Base-by-base conservation (phyloP, 2,888 invertebrate genomes). In the Drosophila histrio region DNA sequence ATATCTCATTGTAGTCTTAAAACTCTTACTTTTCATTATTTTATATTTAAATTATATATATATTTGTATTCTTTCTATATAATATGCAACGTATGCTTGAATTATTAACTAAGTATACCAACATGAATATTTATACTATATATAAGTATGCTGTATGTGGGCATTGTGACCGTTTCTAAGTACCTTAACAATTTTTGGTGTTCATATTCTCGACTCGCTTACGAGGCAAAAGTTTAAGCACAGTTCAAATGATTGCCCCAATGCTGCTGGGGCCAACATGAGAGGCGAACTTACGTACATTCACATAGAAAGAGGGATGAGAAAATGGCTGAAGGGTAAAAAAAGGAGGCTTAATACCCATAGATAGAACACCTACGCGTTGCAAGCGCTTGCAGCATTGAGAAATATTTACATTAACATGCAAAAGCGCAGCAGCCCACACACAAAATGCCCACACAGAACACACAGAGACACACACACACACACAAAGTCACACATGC, bases 341-440 rank as follows among this genome's bases (percentile, higher is more conserved):
- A 22, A 7, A 50, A 9, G 44, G 56, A 9, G 44, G 50, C 28
- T 28, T 28, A 63, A 32, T 39, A 32, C 5, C 30, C 54, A 52
- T 22, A 53, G 72, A 60, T 61, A 65, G 58, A 32, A 73, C 72
- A 81, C 85, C 78, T 78, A 74, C 78, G 69, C 69, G 58, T 38
- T 66, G 54, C 34, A 53, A 47, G 64, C 43, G n/a, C 30, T 74
- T 44, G 43, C 65, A 54, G 68, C 69, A 63, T 62, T 68, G 67
- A 57, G 65, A 74, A 74, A 75, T 80, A 69, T 77, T 77, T 77
- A 72, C 81, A 70, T 84, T 74, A 75, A 74, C 72, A 74, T 64
- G 81, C 54, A 77, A 67, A 70, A 72, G 71, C 61, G 65, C 74
- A 74, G 67, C 63, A 39, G 41, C 58, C 52, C 64, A 57, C 73